Evolutionary conservation across 2,113 vertebrate species (phyloP), one percentile per base, ranked within the genome.

Genomic region (Scalopus aquaticus): DNA sequence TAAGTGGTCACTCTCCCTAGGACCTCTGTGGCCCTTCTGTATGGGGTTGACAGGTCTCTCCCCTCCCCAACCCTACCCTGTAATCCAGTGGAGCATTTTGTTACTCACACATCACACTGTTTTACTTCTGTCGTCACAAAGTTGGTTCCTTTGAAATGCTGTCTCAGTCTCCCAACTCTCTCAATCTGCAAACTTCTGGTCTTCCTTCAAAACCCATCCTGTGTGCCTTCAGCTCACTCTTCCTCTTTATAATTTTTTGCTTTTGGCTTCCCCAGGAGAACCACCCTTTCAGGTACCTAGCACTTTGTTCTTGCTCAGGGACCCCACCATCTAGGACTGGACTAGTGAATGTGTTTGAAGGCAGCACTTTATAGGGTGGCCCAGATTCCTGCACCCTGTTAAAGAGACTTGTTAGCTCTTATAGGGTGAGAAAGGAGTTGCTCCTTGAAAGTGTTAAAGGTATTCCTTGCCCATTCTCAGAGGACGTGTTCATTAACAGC

Each of bases 381-480:
- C 44, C 51, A 30, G 56, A 58, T 73, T 30, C 30, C 51, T 73
- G n/a, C 15, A 12, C 49, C 16, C 44, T 22, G 11, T 62, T n/a
- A 44, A 6, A 26, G 20, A 86, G 56, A 49, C 12, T 26, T 24
- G 32, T 62, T 35, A 67, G 19, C 28, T 83, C 24, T 44, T 60
- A 16, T 7, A 30, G 62, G 37, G 56, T n/a, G 51, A 42, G 70
- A 85, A 46, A 39, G 30, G 10, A 70, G 19, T 30, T 42, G 28
- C 74, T 91, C 28, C 15, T 83, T 79, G 30, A 30, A 67, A 80
- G 44, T 72, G 26, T 74, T 42, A 82, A 77, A 84, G 58, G 39
- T 60, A 76, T 78, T 60, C 51, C 51, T 80, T 76, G 20, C 26
- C 37, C 73, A 32, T 83, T 95, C 83, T 95, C 69, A 78, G 67